Conservation (phyloP, 2,113 vertebrate species). For the Brachionichthys hirsutus region DNA sequence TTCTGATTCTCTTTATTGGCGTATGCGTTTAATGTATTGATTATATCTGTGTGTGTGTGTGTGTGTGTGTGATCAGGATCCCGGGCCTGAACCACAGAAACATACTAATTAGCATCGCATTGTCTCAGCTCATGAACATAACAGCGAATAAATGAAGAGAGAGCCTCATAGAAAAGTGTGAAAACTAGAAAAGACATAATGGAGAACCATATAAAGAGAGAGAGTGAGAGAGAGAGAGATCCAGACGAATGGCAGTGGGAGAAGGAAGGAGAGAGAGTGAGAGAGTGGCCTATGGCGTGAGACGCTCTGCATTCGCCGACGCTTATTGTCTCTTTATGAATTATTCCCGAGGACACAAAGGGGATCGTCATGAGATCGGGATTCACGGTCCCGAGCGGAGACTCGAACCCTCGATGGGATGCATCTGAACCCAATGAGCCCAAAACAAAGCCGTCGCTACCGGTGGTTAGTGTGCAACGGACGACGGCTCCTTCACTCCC, state of each 20-base stretch:
- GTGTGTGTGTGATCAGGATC: slow-evolving; percentile 6
- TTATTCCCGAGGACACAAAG: slow-evolving; percentile 20
- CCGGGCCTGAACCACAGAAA: slow-evolving; percentile 7
- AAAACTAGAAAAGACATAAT: background rate
- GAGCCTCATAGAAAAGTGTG: background rate
- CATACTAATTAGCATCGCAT: slow-evolving; percentile 42
- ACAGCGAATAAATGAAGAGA: slow-evolving; percentile 4
- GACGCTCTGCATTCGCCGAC: slow-evolving; percentile 36
- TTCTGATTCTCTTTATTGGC: too few relatives aligned
- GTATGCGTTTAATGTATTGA: too few relatives aligned
- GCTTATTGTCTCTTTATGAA: slow-evolving; percentile 40
- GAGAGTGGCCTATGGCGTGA: slow-evolving; percentile 38
- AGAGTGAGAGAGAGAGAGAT: slow-evolving; percentile 15
- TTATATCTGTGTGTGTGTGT: background rate
- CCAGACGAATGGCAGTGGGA: slow-evolving; percentile 1
- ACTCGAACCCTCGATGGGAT: slow-evolving; percentile 51
- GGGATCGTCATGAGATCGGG: slow-evolving; percentile 16
- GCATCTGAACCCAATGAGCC: slow-evolving; percentile 37
- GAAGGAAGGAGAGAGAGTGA: slow-evolving; percentile 19
- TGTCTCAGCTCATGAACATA: slow-evolving; percentile 44
- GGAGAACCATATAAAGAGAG: slow-evolving; percentile 3
- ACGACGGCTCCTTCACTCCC: slow-evolving; percentile 24
- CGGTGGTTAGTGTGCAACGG: slow-evolving; percentile 31
- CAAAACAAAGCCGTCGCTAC: slow-evolving; percentile 50
- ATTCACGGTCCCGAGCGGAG: slow-evolving; percentile 40